Percentiles rank a stretch among this genome's conserved stretches.
phyloP scores from a whole-genome alignment of 2,888 invertebrate species.

The Leuctra nigra region DNA sequence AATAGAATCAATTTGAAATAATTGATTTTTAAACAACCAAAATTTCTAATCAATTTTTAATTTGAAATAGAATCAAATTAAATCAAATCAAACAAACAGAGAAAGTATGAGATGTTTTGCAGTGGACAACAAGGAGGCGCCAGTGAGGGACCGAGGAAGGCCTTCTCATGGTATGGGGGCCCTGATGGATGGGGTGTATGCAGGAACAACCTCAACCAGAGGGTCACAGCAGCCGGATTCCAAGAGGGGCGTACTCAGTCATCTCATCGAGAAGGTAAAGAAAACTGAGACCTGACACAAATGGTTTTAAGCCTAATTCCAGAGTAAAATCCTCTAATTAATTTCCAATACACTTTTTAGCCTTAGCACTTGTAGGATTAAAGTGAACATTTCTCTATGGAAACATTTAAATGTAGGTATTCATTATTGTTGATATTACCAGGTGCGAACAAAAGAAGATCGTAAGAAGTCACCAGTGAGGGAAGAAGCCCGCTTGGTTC shows the following conservation, averaged over 20 bases:
- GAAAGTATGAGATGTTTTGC: not conserved
- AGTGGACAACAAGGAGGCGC: slow-evolving; percentile 27
- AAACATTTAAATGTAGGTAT: not conserved
- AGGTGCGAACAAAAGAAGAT: slow-evolving; percentile 37
- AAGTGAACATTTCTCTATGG: too few relatives aligned
- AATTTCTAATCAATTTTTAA: too few relatives aligned
- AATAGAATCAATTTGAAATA: too few relatives aligned
- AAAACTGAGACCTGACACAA: too few relatives aligned
- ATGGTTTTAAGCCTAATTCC: too few relatives aligned
- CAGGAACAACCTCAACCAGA: not conserved
- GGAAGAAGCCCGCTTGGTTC: slow-evolving; percentile 29
- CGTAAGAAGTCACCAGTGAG: slow-evolving; percentile 35
- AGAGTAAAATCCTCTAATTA: too few relatives aligned
- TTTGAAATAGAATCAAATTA: not conserved
- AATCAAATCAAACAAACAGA: not conserved
- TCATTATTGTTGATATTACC: not conserved
- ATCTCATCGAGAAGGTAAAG: slow-evolving; percentile 48
- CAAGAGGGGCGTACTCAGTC: slow-evolving; percentile 45
- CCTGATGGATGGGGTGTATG: slow-evolving; percentile 18
- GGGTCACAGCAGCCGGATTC: slow-evolving; percentile 14
- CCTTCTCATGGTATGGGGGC: slow-evolving; percentile 16
- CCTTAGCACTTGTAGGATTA: too few relatives aligned
- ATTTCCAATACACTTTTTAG: too few relatives aligned
- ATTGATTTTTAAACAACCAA: too few relatives aligned
- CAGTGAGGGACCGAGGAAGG: slow-evolving; percentile 25